These are phyloP conservation scores for Cheilinus undulatus DNA, from an alignment of 2,113 vertebrate species.

Conservation along the genomic window DNA sequence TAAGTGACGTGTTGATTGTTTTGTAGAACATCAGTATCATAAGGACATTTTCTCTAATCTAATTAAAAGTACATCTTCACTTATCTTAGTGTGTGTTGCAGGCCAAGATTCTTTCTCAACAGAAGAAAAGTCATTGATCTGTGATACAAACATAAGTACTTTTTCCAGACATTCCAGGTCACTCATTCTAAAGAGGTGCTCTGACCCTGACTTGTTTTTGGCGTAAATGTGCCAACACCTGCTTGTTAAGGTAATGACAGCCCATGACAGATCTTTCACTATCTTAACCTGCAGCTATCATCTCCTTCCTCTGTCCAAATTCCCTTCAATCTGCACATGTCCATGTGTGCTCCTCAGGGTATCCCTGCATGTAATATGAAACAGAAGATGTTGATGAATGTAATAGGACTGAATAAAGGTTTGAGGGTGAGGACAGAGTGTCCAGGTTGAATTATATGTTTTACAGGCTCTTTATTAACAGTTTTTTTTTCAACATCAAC, in stretches of 20 bases:
- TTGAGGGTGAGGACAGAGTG: background rate
- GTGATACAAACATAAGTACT: background rate
- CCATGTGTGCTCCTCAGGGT: constrained; percentile 4
- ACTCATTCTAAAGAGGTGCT: constrained; percentile 19
- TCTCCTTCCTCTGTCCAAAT: constrained; percentile 44
- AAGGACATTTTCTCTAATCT: background rate
- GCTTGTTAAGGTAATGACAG: constrained; percentile 38
- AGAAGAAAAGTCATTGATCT: background rate
- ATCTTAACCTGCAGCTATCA: constrained; percentile 53
- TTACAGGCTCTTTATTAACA: background rate
- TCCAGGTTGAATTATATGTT: background rate
- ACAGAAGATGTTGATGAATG: constrained; percentile 24
- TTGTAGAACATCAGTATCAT: background rate
- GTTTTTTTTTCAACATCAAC: background rate
- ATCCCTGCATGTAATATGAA: constrained; percentile 25
- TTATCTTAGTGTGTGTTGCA: background rate
- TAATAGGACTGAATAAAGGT: constrained; percentile 1
- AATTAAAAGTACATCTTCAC: background rate
- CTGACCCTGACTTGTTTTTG: constrained; percentile 31
- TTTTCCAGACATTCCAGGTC: constrained; percentile 24
- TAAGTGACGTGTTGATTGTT: background rate
- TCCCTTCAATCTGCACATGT: constrained; percentile 50
- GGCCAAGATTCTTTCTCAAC: background rate
- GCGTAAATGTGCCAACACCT: constrained; percentile 53
- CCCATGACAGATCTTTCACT: constrained; percentile 45